phyloP scores from a whole-genome alignment of 2,888 invertebrate species.

The Pollenia amentaria region DNA sequence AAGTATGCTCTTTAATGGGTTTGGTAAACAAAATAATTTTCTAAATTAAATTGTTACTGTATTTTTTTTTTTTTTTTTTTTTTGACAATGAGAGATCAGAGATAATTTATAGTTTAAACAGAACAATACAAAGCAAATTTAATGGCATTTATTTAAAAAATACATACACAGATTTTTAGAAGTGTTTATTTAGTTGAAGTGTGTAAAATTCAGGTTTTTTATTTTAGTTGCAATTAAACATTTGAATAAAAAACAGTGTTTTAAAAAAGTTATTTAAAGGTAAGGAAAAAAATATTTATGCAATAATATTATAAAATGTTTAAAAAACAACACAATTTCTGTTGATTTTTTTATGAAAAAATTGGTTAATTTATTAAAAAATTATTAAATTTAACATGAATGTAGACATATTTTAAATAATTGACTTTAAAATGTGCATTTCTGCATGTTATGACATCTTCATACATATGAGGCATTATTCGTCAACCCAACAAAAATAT shows the following conservation, averaged over 20 bases:
- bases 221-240: slow-evolving; percentile 62
- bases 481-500: no score
- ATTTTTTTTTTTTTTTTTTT: slow-evolving; percentile 8
- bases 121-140: slow-evolving; percentile 13
- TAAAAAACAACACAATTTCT: neutral
- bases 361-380: no score
- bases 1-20: neutral
- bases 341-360: neutral
- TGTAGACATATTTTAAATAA: no score
- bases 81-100: slow-evolving; percentile 53
- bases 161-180: slow-evolving; percentile 54
- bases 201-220: slow-evolving; percentile 1
- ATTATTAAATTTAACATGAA: no score
- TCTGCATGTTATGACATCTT: no score
- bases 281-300: slow-evolving; percentile 60
- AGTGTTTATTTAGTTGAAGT: neutral
- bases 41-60: slow-evolving; percentile 4
- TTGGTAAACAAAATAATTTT: slow-evolving; percentile 40
- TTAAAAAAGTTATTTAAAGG: slow-evolving; percentile 45
- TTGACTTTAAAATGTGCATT: no score
- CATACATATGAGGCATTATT: no score
- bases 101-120: slow-evolving; percentile 33
- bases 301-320: slow-evolving; percentile 34
- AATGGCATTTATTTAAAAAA: slow-evolving; percentile 27
- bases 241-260: slow-evolving; percentile 33